Conservation (phyloP, 2,113 vertebrate species). For the Xiphorhynchus elegans region DNA sequence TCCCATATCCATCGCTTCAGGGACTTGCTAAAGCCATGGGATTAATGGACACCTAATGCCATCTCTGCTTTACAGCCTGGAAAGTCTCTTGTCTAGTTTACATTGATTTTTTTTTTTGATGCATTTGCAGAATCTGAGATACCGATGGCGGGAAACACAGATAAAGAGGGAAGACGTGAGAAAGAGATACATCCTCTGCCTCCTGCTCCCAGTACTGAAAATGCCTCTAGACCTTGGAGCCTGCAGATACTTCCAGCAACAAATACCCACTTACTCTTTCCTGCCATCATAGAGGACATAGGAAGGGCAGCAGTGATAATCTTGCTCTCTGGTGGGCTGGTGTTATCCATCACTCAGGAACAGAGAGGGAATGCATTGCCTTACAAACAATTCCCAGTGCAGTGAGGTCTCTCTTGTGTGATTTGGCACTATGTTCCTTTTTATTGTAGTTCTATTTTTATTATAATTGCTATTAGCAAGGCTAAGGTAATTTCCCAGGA, state of each 20-base stretch:
- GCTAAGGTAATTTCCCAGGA: not conserved
- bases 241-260: not conserved
- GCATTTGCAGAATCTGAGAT: constrained; percentile 74
- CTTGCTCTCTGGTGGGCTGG: not conserved
- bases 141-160: constrained; percentile 30
- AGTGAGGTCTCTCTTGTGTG: not conserved
- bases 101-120: constrained; percentile 77
- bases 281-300: constrained; percentile 17
- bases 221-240: not conserved
- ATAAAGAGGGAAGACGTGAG: constrained; percentile 29
- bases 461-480: not conserved
- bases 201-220: not conserved
- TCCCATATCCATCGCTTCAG: not conserved
- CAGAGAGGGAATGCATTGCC: not conserved
- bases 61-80: constrained; percentile 56
- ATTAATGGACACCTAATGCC: constrained; percentile 59
- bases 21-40: constrained; percentile 22
- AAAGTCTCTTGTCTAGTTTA: constrained; percentile 70
- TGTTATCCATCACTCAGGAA: constrained; percentile 8
- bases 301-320: constrained; percentile 28
- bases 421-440: not conserved
- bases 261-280: not conserved
- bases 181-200: constrained; percentile 5
- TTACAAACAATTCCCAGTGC: not conserved
- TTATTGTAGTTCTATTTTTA: not conserved